Base-by-base conservation (phyloP, 2,113 vertebrate species). In the Bambusicola thoracicus region DNA sequence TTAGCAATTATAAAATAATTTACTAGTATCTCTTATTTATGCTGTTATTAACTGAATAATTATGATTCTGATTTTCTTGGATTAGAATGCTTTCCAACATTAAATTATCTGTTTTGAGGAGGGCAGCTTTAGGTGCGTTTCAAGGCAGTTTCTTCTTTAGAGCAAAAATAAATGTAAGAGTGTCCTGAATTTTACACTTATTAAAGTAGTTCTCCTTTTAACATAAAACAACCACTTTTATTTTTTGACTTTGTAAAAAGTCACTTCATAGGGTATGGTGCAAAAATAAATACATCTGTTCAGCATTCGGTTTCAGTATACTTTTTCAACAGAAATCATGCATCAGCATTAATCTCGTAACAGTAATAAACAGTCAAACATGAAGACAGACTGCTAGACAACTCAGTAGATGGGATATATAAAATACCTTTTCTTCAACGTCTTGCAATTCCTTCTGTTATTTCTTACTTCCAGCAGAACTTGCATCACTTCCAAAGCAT, bases 271-370 rank as follows among this genome's bases (percentile, higher is more conserved):
- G 13, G 56, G 51, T 75, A 38, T 27, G 66, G 65, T 75, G 14
- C 29, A 78, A 84, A 81, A 92, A 81, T 86, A 90, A 74, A 90
- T 89, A 66, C 44, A 66, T 85, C 44, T 92, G 76, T 73, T 83
- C 30, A 49, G 38, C 61, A 43, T 86, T 89, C 84, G 56, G 17
- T 63, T 92, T 92, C 78, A 70, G 61, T 84, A 63, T 81, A 51
- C 43, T 46, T 73, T 73, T 68, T 61, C 85, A 56, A 16, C 46
- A 93, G 70, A 79, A 93, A 75, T 81, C 38, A 30, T 6, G 2
- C 58, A 81, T 76, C 48, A 65, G 25, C 22, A 0, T 63, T 74
- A 72, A 89, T 75, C 40, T 89, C 25, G 22, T 84, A 65, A 67
- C 51, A 84, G 58, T 43, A 79, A 29, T 70, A 92, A 95, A 56